phyloP scores from a whole-genome alignment of 2,113 vertebrate genomes.

The Rhea pennata region DNA sequence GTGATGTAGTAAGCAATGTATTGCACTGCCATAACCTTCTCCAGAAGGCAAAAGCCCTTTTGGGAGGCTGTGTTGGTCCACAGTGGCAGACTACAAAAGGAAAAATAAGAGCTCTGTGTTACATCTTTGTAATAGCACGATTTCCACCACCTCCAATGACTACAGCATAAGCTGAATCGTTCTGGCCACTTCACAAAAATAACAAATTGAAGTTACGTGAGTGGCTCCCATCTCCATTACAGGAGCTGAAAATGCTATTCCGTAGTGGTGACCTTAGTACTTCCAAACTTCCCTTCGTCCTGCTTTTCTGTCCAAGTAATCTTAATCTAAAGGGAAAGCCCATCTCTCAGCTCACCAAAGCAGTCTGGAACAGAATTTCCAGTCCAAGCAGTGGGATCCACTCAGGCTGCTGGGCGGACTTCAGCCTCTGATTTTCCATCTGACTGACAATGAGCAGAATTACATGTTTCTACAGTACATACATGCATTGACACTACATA shows the following conservation, averaged over 20 bases:
- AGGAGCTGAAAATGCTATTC: not conserved
- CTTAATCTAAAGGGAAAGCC: not conserved
- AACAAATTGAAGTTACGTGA: not conserved
- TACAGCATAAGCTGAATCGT: not conserved
- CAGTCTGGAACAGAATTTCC: not conserved
- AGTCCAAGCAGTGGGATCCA: fast-evolving
- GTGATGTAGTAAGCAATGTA: not conserved
- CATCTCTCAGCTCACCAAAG: not conserved
- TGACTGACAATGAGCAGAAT: not conserved
- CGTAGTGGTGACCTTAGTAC: not conserved
- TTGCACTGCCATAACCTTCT: not conserved
- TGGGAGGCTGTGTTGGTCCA: not conserved
- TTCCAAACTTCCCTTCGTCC: not conserved
- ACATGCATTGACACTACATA: not conserved
- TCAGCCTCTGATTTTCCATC: not conserved
- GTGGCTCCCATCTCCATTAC: not conserved
- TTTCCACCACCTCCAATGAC: not conserved
- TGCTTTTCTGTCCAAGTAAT: not conserved
- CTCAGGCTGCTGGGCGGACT: not conserved
- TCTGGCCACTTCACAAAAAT: not conserved
- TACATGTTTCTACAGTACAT: not conserved
- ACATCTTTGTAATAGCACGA: not conserved
- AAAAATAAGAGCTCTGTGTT: not conserved
- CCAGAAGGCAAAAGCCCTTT: not conserved
- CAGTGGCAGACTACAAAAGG: not conserved